Evolutionary conservation across 2,888 invertebrate genomes (phyloP), one percentile per base, ranked within the genome.

Genomic region (Catocala nupta): DNA sequence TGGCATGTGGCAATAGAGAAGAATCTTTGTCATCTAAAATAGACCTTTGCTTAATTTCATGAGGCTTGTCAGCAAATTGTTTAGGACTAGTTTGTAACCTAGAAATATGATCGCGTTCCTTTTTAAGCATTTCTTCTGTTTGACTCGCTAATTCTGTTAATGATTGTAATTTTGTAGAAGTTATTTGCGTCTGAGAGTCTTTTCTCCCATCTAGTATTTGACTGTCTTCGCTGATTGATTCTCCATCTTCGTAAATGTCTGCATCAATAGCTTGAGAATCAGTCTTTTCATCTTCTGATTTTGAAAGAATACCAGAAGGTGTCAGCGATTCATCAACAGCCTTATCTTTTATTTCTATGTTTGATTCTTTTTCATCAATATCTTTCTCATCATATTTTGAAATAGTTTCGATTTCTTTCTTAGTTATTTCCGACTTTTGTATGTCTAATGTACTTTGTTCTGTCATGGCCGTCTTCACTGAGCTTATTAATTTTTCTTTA

Each of bases 1-100:
- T 87, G n/a, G 79, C 83, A 52, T 86, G 84, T n/a, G 84, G 70
- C 16, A 87, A 68, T 11, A 84, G 82, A 4, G 76, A 77, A 1
- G 55, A 16, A 1, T 54, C 45, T 11, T 73, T 78, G 16, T 69
- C 62, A 36, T 80, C 76, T 13, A 57, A 16, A 50, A 76, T 50
- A 34, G 73, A 75, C 36, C 70, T 63, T 61, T 80, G 82, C 9
- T 65, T 68, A 5, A 77, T 68, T 39, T 78, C 77, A 56, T 78
- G 71, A 34, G 59, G 77, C 67, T 65, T 62, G 39, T 50, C 56
- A n/a, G 63, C 10, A n/a, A 58, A 57, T 45, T 81, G 78, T 50
- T 71, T 72, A 12, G 65, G 39, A 36, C 56, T 69, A 34, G 65
- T 25, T 57, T 82, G 77, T 49, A 70, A 53, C 59, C 75, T 69